Conservation (phyloP, 2,113 vertebrate genomes). For the Lagenorhynchus albirostris region DNA sequence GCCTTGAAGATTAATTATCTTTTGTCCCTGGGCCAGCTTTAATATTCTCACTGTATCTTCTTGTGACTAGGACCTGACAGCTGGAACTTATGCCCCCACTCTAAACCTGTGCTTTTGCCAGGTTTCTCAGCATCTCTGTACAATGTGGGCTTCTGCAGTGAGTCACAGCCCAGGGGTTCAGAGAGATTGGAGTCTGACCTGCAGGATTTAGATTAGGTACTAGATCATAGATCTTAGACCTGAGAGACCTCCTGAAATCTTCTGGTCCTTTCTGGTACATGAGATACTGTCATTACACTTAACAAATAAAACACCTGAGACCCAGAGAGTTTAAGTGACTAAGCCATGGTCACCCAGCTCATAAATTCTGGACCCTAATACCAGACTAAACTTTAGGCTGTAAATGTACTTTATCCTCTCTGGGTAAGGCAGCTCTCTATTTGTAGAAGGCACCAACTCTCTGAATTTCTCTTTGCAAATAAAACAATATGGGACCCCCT, state of each 20-base stretch:
- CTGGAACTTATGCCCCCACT: background rate
- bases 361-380: background rate
- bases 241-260: background rate
- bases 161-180: background rate
- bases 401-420: background rate
- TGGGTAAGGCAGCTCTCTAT: conserved; percentile 1
- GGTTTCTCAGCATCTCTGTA: background rate
- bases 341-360: background rate
- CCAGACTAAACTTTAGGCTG: conserved; percentile 1
- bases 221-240: background rate
- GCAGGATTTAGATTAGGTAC: background rate
- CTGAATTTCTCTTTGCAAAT: background rate
- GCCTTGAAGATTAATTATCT: conserved; percentile 73
- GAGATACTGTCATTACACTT: background rate
- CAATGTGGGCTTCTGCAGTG: background rate
- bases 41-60: conserved; percentile 56
- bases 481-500: background rate
- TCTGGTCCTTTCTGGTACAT: background rate
- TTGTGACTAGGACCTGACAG: conserved; percentile 27
- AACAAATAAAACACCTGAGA: background rate
- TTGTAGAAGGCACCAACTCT: background rate
- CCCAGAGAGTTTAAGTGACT: conserved; percentile 15
- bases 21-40: conserved; percentile 47
- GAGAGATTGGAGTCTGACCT: background rate
- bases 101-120: background rate